These are phyloP conservation scores for Cheilosia urbana DNA, from an alignment of 2,888 invertebrate genomes.

Conservation along the genomic window DNA sequence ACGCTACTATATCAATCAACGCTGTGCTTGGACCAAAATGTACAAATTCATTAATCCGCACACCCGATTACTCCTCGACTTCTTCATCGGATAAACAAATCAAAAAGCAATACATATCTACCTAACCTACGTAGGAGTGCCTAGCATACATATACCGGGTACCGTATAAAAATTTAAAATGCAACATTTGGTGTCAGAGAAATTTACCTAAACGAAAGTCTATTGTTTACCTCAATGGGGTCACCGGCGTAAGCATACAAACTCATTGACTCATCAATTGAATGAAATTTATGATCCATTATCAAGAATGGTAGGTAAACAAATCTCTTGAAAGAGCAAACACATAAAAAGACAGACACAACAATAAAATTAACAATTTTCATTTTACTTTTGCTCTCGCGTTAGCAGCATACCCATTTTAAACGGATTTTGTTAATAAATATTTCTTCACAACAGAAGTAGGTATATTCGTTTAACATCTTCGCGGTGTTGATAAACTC, in stretches of 20 bases:
- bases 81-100: too few relatives aligned
- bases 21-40: too few relatives aligned
- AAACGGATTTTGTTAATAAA: neutral
- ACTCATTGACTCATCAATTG: conserved; percentile 47
- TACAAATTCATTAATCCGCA: too few relatives aligned
- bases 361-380: conserved; percentile 15
- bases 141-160: neutral
- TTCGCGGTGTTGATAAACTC: neutral
- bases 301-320: conserved; percentile 34
- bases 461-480: neutral
- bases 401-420: conserved; percentile 1
- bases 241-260: conserved; percentile 17
- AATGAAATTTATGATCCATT: conserved; percentile 14
- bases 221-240: conserved; percentile 56
- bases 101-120: too few relatives aligned
- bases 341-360: conserved; percentile 21
- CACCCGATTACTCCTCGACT: too few relatives aligned
- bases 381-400: conserved; percentile 21
- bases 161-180: neutral
- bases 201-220: conserved; percentile 58
- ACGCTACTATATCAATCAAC: too few relatives aligned
- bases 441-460: neutral
- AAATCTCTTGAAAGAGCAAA: conserved; percentile 30
- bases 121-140: too few relatives aligned
- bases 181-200: conserved; percentile 47